Percentiles rank a stretch among this genome's conserved stretches.
Conservation (phyloP, 2,888 invertebrate genomes). For the Tetragnatha montana region DNA sequence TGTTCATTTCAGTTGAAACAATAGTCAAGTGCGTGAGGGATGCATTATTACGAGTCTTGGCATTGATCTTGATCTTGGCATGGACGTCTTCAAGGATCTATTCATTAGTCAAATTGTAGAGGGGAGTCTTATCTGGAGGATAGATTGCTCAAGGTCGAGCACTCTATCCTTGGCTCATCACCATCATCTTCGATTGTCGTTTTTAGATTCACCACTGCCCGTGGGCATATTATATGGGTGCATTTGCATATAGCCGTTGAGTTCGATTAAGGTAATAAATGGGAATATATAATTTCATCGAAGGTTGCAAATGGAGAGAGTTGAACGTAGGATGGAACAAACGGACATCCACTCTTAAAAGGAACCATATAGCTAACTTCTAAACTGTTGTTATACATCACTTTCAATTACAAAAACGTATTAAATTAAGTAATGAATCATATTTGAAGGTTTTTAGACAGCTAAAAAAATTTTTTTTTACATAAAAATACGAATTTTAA, state of each 20-base stretch:
- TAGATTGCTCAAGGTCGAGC: background rate
- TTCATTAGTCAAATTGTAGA: background rate
- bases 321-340: background rate
- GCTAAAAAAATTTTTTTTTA: too few species aligned
- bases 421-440: too few species aligned
- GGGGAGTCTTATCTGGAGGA: background rate
- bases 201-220: background rate
- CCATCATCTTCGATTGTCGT: background rate
- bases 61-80: background rate
- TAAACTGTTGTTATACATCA: too few species aligned
- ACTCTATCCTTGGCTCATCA: background rate
- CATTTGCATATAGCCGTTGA: background rate
- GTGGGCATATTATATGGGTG: background rate
- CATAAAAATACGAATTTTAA: too few species aligned
- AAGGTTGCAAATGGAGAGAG: background rate
- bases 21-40: background rate
- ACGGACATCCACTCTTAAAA: background rate
- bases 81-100: background rate
- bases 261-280: too few species aligned
- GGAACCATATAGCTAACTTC: too few species aligned
- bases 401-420: too few species aligned
- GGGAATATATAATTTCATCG: background rate
- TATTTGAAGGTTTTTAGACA: too few species aligned
- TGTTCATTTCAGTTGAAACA: background rate
- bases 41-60: background rate